A percentile compares a stretch with the other conserved stretches of the same genome.
Evolutionary conservation across 2,797 vertebrate genomes (phyloP).

Genomic region (Syndactyla subalaris): DNA sequence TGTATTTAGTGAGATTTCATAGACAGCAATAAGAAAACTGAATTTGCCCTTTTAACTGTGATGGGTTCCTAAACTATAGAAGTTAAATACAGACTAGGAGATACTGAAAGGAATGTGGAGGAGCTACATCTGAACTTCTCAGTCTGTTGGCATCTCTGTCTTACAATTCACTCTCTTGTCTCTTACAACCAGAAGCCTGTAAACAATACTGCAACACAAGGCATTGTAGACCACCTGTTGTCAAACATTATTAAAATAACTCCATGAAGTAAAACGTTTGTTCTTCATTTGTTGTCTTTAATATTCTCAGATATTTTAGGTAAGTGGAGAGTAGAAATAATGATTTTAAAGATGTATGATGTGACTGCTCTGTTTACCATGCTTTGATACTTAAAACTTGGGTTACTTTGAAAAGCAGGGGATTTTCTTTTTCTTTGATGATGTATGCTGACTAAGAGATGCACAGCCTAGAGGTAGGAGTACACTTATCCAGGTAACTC

Average conservation of each 20-base stretch:
- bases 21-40: background rate
- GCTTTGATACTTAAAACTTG: background rate
- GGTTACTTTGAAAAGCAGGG: background rate
- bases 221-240: background rate
- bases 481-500: background rate
- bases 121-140: background rate
- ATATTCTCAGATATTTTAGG: background rate
- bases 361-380: background rate
- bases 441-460: accelerated
- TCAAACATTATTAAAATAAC: background rate
- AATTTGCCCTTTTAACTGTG: background rate
- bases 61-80: background rate
- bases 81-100: background rate
- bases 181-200: background rate
- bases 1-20: background rate
- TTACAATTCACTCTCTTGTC: background rate
- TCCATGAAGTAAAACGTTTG: background rate
- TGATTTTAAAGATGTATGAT: background rate
- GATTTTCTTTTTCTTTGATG: background rate
- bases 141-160: background rate
- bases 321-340: background rate
- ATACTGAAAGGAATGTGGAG: background rate
- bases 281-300: background rate
- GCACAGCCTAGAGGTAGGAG: background rate
- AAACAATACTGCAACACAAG: background rate